Evolutionary conservation across 2,113 vertebrate genomes (phyloP).

Genomic region (Nicator chloris): DNA sequence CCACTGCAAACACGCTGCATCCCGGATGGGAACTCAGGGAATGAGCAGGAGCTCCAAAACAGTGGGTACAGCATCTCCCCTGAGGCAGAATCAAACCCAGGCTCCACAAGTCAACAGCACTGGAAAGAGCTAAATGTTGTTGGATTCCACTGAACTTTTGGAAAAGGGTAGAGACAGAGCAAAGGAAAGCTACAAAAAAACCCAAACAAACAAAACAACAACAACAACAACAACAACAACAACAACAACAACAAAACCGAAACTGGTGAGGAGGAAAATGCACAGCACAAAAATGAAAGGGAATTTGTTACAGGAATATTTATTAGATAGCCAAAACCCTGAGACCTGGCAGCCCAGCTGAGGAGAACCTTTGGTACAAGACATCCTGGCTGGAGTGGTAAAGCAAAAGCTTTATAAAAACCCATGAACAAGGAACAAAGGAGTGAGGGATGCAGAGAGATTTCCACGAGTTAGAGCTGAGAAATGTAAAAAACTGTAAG

Average conservation of each 20-base stretch:
- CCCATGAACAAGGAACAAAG: not conserved
- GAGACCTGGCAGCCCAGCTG: not conserved
- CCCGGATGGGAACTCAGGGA: not conserved
- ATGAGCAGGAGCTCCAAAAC: not conserved
- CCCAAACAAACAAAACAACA: too few species aligned
- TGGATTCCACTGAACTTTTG: not conserved
- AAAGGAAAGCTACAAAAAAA: not conserved
- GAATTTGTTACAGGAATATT: not conserved
- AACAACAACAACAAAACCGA: too few species aligned
- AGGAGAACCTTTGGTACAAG: not conserved
- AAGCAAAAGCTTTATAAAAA: not conserved
- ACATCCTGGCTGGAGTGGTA: not conserved
- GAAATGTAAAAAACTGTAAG: not conserved
- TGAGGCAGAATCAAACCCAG: not conserved
- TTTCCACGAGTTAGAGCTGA: not conserved
- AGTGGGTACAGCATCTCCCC: not conserved
- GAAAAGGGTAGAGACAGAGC: not conserved
- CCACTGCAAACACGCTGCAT: rapidly evolving
- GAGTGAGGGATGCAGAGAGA: not conserved
- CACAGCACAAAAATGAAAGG: not conserved
- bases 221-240: too few species aligned
- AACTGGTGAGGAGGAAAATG: not conserved
- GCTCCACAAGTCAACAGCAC: not conserved
- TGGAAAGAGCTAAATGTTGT: not conserved
- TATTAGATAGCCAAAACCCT: not conserved